Base-by-base conservation (phyloP, 2,113 vertebrate genomes). In the Tachysurus fulvidraco region DNA sequence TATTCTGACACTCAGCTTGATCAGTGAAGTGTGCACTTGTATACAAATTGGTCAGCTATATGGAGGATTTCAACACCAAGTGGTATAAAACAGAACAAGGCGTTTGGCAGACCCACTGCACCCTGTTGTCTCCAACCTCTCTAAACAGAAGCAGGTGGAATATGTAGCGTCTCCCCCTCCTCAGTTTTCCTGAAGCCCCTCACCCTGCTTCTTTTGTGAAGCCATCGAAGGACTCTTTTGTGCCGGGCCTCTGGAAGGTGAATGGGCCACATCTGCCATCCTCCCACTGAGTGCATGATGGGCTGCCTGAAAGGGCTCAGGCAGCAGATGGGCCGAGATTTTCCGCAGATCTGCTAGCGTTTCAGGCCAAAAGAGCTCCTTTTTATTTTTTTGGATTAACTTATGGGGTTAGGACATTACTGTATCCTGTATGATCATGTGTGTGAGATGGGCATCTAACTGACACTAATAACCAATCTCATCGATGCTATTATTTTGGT, bases 251-350 rank as follows among this genome's bases (percentile, higher is more conserved):
- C 92, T 91, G 93, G 93, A 94, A 91, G 89, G 90, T 95, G 93
- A 95, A 95, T 95, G 93, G 94, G 91, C 86, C 93, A 93, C 95
- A 96, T 96, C 95, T 96, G 96, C 94, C 86, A 44, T 44, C 77
- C 91, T 90, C 89, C 60, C 89, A 90, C 92, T 86, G 89, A 87
- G 89, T 5, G 89, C 90, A 11, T 57, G 82, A 86, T n/a, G 73
- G 91, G 23, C 86, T 85, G 2, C 83, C 71, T n/a, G 67, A 91
- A 88, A 88, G 90, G 91, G 90, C 83, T 81, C 30, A 65, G 81
- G 87, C 84, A 81, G 91, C 92, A 93, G 94, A 94, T 93, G 91
- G 91, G 90, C 88, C 59, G 73, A 44, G 92, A 88, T 69, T 84
- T 59, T 65, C 83, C 84, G 85, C 54, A 81, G 54, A 65, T 86